Evolutionary conservation across 2,888 invertebrate species (phyloP).

Genomic region (Nymphalis c-album): DNA sequence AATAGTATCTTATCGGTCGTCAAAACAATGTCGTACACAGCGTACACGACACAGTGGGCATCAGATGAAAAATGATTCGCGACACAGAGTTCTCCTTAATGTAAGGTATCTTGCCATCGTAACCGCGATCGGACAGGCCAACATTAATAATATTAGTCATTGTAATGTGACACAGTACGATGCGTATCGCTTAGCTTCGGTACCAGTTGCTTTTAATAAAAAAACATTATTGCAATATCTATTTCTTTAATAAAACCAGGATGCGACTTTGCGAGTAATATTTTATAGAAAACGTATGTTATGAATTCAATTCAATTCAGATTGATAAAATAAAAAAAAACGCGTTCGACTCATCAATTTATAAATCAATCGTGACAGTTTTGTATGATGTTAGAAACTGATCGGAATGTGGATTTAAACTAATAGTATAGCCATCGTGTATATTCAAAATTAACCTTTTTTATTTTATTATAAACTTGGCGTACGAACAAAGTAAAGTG

Average conservation of each 20-base stretch:
- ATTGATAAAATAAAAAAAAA: too few species aligned
- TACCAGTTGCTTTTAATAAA: conserved; percentile 24
- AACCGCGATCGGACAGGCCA: conserved; percentile 65
- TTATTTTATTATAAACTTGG: too few species aligned
- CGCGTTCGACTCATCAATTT: too few species aligned
- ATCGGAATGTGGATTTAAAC: too few species aligned
- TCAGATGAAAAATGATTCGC: conserved; percentile 46
- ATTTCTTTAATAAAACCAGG: not conserved
- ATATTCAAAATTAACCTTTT: too few species aligned
- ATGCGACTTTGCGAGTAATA: too few species aligned
- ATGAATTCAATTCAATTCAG: too few species aligned
- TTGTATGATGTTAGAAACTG: too few species aligned
- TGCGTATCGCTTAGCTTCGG: conserved; percentile 50
- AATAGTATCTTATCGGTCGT: conserved; percentile 68
- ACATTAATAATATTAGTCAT: conserved; percentile 79
- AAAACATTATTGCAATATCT: conserved; percentile 11
- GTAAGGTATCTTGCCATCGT: conserved; percentile 62
- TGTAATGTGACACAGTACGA: conserved; percentile 61
- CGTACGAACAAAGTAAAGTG: too few species aligned
- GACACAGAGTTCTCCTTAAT: conserved; percentile 71
- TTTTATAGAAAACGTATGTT: too few species aligned
- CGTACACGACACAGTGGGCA: conserved; percentile 43
- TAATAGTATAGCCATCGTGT: too few species aligned
- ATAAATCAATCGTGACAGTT: too few species aligned
- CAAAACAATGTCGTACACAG: conserved; percentile 60